Conservation (phyloP, 2,888 invertebrate genomes). For the Sphinx pinastri region DNA sequence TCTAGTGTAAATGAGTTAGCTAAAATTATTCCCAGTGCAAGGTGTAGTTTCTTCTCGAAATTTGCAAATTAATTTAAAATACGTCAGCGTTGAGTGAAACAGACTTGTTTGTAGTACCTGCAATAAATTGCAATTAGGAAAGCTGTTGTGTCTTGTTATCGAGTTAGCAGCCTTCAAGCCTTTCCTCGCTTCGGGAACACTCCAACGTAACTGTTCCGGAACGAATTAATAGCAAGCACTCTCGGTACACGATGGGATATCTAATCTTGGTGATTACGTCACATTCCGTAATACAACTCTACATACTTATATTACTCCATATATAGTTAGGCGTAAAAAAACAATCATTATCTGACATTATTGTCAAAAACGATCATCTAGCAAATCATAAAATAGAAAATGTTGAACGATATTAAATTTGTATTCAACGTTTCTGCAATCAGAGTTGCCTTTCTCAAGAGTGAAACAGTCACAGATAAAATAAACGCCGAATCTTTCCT, state of each 20-base stretch:
- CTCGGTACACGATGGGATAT: constrained; percentile 38
- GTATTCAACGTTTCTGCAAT: constrained; percentile 54
- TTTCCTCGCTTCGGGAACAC: constrained; percentile 61
- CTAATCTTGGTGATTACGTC: constrained; percentile 25
- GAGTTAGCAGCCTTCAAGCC: constrained; percentile 79
- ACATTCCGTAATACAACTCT: neutral
- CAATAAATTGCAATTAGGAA: constrained; percentile 84
- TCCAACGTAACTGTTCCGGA: constrained; percentile 59
- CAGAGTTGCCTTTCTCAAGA: constrained; percentile 58
- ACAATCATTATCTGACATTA: neutral
- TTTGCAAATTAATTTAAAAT: constrained; percentile 81
- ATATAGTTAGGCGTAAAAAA: neutral
- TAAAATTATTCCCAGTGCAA: constrained; percentile 45
- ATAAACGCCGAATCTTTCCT: constrained; percentile 80
- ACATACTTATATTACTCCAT: neutral
- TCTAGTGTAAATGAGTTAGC: constrained; percentile 29
- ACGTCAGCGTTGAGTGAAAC: constrained; percentile 78
- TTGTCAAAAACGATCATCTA: constrained; percentile 31
- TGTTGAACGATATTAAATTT: constrained; percentile 50
- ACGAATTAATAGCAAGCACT: constrained; percentile 68
- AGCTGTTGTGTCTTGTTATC: constrained; percentile 83
- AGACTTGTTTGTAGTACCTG: constrained; percentile 82
- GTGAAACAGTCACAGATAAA: constrained; percentile 73
- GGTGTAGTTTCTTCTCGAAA: constrained; percentile 70
- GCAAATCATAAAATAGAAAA: constrained; percentile 48